Evolutionary conservation across 2,888 invertebrate species (phyloP).

Genomic region (Onchidella celtica): DNA sequence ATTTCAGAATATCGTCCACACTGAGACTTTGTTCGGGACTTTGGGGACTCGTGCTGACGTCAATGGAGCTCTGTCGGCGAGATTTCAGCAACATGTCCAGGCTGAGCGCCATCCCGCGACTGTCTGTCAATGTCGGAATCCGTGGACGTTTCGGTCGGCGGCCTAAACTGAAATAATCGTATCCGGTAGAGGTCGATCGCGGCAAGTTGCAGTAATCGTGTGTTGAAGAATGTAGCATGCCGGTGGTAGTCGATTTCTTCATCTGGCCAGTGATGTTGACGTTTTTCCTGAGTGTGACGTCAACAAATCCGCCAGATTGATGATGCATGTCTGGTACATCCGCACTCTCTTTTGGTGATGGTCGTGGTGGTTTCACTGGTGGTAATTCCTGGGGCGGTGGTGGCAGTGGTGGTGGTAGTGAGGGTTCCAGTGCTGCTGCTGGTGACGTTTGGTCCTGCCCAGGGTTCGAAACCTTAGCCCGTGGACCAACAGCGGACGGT

Average conservation of each 20-base stretch:
- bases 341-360: neutral
- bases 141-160: constrained; percentile 2
- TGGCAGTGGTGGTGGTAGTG: neutral
- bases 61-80: neutral
- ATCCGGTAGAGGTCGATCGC: neutral
- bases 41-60: neutral
- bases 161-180: constrained; percentile 42
- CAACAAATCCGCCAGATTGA: neutral
- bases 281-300: neutral
- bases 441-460: no score
- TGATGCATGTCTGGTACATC: neutral
- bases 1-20: constrained; percentile 44
- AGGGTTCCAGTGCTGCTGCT: neutral
- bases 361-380: neutral
- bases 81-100: constrained; percentile 28
- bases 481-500: neutral
- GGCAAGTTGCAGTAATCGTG: constrained; percentile 7
- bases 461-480: no score
- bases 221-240: neutral
- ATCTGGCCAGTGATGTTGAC: constrained; percentile 33
- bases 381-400: neutral
- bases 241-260: constrained; percentile 30
- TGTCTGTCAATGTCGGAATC: constrained; percentile 1
- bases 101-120: constrained; percentile 14
- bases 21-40: neutral